Evolutionary conservation across 2,113 vertebrate genomes (phyloP).

Genomic region (Neogale vison): DNA sequence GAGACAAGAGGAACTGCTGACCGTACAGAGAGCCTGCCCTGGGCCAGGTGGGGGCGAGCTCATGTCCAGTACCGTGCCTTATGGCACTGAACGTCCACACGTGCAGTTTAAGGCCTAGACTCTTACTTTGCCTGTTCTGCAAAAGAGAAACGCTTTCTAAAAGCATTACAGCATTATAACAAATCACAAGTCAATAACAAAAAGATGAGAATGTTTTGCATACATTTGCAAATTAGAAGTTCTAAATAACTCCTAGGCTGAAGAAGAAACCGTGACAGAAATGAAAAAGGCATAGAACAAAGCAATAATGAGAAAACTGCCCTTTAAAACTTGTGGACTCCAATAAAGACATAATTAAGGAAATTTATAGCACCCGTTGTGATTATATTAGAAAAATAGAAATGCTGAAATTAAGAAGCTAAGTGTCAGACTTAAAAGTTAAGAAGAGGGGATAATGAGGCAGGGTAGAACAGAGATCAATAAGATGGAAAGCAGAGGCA

Average conservation of each 20-base stretch:
- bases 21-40: rapidly evolving
- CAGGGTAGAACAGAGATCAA: too few relatives aligned
- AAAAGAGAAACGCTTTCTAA: not conserved
- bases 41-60: too few relatives aligned
- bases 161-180: not conserved
- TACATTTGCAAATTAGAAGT: not conserved
- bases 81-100: not conserved
- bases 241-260: too few relatives aligned
- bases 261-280: not conserved
- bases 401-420: not conserved
- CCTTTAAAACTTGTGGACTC: not conserved
- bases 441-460: not conserved
- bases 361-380: not conserved
- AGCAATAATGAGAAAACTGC: not conserved
- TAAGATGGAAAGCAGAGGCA: not conserved
- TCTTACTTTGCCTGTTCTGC: too few relatives aligned
- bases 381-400: not conserved
- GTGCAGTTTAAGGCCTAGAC: too few relatives aligned
- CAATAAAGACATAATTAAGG: not conserved
- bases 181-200: not conserved
- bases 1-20: too few relatives aligned
- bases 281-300: not conserved
- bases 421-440: not conserved
- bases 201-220: not conserved
- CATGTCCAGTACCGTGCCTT: rapidly evolving